Evolutionary conservation across 2,797 vertebrate genomes (phyloP).

Genomic region (Garrulus glandarius): DNA sequence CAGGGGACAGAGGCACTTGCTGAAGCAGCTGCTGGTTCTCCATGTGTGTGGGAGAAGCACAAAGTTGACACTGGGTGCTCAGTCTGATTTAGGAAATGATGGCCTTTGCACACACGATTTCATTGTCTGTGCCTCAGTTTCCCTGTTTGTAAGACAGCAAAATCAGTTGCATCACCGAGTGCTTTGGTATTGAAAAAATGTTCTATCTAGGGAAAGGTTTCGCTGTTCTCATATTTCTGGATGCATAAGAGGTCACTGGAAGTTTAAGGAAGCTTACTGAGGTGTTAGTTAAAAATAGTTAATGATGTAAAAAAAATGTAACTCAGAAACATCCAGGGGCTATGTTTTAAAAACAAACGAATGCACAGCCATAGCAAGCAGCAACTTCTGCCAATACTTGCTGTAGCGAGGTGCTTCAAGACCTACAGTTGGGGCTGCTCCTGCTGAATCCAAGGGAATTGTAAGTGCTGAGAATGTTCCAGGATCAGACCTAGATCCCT

Average conservation of each 20-base stretch:
- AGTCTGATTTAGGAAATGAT: neutral
- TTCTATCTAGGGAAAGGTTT: neutral
- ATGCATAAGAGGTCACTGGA: neutral
- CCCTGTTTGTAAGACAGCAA: neutral
- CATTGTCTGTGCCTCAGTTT: neutral
- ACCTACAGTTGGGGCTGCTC: neutral
- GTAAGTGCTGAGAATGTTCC: neutral
- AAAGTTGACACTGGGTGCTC: neutral
- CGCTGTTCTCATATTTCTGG: neutral
- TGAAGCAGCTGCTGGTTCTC: neutral
- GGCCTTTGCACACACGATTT: neutral
- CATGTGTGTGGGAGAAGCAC: neutral
- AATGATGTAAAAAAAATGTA: neutral
- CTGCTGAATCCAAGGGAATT: neutral
- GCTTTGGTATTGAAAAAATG: neutral
- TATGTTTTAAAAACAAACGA: neutral
- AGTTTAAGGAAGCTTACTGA: conserved; percentile 9
- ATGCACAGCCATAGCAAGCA: neutral
- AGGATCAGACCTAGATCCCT: neutral
- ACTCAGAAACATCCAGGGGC: neutral
- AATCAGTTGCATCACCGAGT: neutral
- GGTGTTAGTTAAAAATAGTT: conserved; percentile 9
- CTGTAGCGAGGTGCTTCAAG: neutral
- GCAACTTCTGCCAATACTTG: neutral
- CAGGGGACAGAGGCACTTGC: neutral